phyloP scores from a whole-genome alignment of 2,797 vertebrate species.

The Xenops minutus region DNA sequence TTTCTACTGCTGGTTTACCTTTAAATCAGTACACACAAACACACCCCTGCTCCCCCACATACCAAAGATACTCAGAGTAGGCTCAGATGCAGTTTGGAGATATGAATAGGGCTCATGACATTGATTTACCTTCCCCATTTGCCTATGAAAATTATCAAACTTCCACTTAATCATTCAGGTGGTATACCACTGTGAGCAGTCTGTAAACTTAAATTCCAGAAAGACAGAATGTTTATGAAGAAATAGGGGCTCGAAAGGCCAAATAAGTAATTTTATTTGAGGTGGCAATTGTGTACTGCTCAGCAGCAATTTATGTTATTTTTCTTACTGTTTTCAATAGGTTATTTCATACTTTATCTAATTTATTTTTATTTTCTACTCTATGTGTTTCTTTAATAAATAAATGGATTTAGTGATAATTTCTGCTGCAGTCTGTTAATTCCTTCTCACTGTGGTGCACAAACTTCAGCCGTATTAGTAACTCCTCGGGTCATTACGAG shows the following conservation, averaged over 20 bases:
- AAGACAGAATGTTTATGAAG: neutral
- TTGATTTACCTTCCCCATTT: neutral
- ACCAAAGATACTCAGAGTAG: neutral
- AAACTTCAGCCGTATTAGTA: neutral
- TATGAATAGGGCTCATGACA: neutral
- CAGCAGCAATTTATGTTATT: neutral
- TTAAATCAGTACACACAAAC: no score
- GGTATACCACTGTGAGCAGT: neutral
- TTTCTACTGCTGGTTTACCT: no score
- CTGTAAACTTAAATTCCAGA: neutral
- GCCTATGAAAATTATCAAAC: neutral
- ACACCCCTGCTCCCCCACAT: no score
- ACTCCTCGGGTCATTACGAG: neutral
- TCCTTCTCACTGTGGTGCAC: neutral
- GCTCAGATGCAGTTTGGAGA: neutral
- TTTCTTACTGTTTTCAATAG: neutral
- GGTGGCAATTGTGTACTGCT: neutral
- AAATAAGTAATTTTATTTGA: neutral
- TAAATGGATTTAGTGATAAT: neutral
- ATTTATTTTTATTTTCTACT: no score
- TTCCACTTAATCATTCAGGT: neutral
- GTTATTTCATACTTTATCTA: no score
- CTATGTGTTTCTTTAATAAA: no score
- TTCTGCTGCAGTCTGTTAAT: neutral
- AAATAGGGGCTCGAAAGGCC: neutral